A percentile compares a stretch with the other conserved stretches of the same genome.
Conservation (phyloP, 1,140 invertebrate species). For the Palaemon carinicauda region DNA sequence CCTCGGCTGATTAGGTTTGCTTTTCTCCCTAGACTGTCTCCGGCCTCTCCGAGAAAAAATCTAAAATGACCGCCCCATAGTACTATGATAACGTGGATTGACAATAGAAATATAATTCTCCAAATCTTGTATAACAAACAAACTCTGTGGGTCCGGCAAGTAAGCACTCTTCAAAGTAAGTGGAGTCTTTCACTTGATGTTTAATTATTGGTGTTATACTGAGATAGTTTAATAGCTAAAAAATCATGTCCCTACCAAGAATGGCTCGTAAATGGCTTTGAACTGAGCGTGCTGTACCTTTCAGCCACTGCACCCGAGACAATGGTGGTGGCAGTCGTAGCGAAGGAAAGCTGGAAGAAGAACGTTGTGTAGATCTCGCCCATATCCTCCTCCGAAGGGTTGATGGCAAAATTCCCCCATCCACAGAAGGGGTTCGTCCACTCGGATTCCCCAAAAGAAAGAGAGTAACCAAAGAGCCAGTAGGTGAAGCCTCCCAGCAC, state of each 20-base stretch:
- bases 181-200: no score
- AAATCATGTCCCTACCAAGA: background rate
- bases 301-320: conserved; percentile 68
- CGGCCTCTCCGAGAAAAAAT: no score
- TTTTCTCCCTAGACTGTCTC: no score
- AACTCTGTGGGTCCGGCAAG: no score
- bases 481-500: conserved; percentile 91
- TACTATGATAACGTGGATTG: no score
- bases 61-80: no score
- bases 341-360: conserved; percentile 87
- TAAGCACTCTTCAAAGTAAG: no score
- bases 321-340: conserved; percentile 90
- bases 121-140: no score
- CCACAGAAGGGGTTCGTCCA: conserved; percentile 67
- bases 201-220: background rate
- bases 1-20: no score
- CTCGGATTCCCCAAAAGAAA: conserved; percentile 82
- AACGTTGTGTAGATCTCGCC: conserved; percentile 83
- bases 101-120: no score
- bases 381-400: conserved; percentile 68
- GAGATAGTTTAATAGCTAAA: background rate
- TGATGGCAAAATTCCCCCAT: conserved; percentile 68
- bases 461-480: conserved; percentile 92
- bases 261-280: no score
- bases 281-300: conserved; percentile 52